Evolutionary conservation across 2,888 invertebrate genomes (phyloP), one percentile per base, ranked within the genome.

Genomic region (Tachina fera): DNA sequence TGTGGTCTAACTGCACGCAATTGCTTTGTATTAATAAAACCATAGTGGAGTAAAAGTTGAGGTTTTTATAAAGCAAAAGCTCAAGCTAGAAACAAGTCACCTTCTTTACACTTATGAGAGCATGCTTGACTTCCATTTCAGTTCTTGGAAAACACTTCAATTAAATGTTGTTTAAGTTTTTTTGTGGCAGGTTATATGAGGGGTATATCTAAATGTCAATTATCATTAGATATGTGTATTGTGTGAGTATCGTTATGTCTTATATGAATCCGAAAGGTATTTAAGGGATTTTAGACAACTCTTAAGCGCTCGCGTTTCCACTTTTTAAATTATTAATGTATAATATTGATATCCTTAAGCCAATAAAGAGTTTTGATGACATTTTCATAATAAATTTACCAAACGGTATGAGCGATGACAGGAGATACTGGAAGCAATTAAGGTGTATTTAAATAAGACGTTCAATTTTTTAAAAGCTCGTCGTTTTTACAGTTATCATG

Each of bases 21-120:
- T 77, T 71, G 65, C 51, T 83, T 65, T 77, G 22, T 63, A 65
- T 71, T 72, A 71, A 45, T 61, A 53, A 49, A 83, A 67, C 82
- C 82, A 67, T 77, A 83, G 72, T 77, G 19, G 71, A 77, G 77
- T 83, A 43, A 65, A 77, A 83, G 71, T 51, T 83, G 65, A 71
- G 82, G 77, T 71, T 72, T 61, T 39, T 67, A 16, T 53, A 19
- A 53, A 51, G 41, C 43, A 16, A 51, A 67, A 60, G 68, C 49
- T 60, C 31, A 31, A 68, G 60, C 13, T 8, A 51, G 10, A 65
- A 9, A 75, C 81, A 68, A 63, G 41, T 47, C 65, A 72, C 56
- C 22, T 56, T 70, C 22, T 56, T 70, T 6, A 14, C 14, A 76
- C 51, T 53, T 22, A 45, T 10, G 10, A 22, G 16, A 53, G 51